Evolutionary conservation across 2,113 vertebrate species (phyloP), one percentile per base, ranked within the genome.

Genomic region (Myotis yumanensis): DNA sequence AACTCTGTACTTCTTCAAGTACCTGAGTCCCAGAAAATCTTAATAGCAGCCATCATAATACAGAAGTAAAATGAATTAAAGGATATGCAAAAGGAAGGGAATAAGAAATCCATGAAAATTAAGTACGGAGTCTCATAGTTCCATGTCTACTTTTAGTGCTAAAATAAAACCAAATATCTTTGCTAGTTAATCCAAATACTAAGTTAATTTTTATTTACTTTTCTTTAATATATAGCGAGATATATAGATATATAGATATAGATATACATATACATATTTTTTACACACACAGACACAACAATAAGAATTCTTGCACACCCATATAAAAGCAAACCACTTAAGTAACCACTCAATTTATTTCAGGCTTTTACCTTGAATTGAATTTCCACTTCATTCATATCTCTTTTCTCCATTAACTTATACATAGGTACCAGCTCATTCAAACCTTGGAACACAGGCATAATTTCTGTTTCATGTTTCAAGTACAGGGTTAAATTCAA

Each of bases 401-500:
- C 98, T 95, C 99, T 98, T 95, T 99, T 99, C 98, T 99, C 99
- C 98, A 99, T 98, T 92, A 99, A 98, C 71, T 99, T 99, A 97
- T 99, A 99, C 51, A 99, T 98, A 4, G 99, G 99, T 4, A 99
- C 97, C 23, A 99, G 98, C 89, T 99, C 99, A 37, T 97, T 79
- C 93, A 99, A 95, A 71, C 99, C 99, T 97, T 99, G 99, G 30
- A 98, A 98, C 62, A 99, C 99, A 0, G 99, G 98, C 98, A 99
- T 98, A 96, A 99, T 98, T 97, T 99, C 97, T 0, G 98, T 98
- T 97, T 99, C 99, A 30, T 69, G 97, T 95, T 98, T 99, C 97
- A 99, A 97, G 92, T 99, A 99, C 15, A 99, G 96, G 1, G 98
- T 98, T 97, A 99, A 98, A 93, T 99, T 98, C 95, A 99, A 97